Evolutionary conservation across 2,113 vertebrate genomes (phyloP).

Genomic region (Acinonyx jubatus): DNA sequence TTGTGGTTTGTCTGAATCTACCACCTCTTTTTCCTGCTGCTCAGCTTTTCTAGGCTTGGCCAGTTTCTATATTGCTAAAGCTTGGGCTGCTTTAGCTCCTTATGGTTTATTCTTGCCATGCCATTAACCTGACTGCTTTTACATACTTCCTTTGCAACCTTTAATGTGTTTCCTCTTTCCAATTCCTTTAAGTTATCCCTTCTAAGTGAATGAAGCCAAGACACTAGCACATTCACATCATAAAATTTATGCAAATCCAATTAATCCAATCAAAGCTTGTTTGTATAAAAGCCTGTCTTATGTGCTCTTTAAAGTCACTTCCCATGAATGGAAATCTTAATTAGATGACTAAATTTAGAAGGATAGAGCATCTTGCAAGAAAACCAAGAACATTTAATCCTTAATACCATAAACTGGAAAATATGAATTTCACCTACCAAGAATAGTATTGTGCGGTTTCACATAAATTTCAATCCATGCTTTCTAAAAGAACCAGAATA

Average conservation of each 20-base stretch:
- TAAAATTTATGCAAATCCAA: constrained; percentile 64
- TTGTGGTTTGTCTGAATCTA: not conserved
- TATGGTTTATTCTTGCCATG: not conserved
- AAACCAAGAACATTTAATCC: constrained; percentile 57
- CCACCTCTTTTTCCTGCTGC: not conserved
- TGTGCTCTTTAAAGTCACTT: constrained; percentile 61
- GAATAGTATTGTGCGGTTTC: not conserved
- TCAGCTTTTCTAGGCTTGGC: not conserved
- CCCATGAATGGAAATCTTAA: constrained; percentile 68
- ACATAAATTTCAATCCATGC: not conserved
- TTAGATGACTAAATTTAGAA: constrained; percentile 70
- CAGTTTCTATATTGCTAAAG: not conserved
- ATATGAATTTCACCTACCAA: not conserved
- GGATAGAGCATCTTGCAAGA: constrained; percentile 11
- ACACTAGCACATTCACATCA: not conserved
- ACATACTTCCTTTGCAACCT: not conserved
- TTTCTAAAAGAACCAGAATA: not conserved
- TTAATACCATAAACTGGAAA: constrained; percentile 52
- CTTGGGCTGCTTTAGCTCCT: not conserved
- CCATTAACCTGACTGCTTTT: not conserved
- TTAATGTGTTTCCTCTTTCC: not conserved
- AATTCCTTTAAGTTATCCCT: not conserved
- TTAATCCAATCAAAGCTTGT: constrained; percentile 62
- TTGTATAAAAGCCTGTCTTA: constrained; percentile 62
- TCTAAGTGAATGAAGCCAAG: constrained; percentile 50